These are phyloP conservation scores for Sarcophaga peregrina DNA, from an alignment of 1,140 invertebrate species.

Conservation along the genomic window DNA sequence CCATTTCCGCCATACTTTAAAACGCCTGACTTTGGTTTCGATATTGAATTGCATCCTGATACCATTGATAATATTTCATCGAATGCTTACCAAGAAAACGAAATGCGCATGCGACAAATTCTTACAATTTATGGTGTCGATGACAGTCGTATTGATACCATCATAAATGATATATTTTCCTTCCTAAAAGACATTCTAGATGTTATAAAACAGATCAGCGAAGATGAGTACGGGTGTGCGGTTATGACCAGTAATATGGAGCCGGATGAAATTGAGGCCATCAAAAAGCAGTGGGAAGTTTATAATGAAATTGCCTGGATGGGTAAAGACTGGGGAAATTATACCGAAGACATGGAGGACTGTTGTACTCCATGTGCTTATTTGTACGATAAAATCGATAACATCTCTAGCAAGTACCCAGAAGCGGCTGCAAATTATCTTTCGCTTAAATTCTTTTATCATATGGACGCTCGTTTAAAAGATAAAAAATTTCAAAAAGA, in stretches of 20 bases:
- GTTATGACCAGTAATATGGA: background rate
- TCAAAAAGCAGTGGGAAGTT: constrained; percentile 46
- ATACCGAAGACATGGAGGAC: constrained; percentile 37
- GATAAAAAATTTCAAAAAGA: constrained; percentile 61
- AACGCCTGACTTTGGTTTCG: constrained; percentile 58
- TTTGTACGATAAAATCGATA: constrained; percentile 54
- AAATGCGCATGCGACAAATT: constrained; percentile 54
- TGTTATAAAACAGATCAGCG: constrained; percentile 51
- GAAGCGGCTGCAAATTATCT: constrained; percentile 58
- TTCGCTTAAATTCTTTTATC: constrained; percentile 55
- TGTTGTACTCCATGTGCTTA: constrained; percentile 47
- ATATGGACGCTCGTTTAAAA: constrained; percentile 54
- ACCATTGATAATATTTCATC: constrained; percentile 46
- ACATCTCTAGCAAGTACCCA: constrained; percentile 52
- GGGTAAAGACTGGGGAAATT: background rate
- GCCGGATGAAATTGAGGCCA: constrained; percentile 17
- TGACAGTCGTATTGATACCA: constrained; percentile 40
- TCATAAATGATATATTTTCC: constrained; percentile 53
- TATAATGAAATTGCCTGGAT: constrained; percentile 60
- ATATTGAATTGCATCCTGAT: constrained; percentile 45
- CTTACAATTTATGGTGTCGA: constrained; percentile 50
- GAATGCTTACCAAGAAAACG: constrained; percentile 53
- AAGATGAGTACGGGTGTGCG: constrained; percentile 48
- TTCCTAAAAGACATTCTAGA: constrained; percentile 54
- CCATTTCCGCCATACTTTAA: constrained; percentile 58